These are phyloP conservation scores for Drosophila merina DNA, from an alignment of 2,888 invertebrate genomes.

Conservation along the genomic window DNA sequence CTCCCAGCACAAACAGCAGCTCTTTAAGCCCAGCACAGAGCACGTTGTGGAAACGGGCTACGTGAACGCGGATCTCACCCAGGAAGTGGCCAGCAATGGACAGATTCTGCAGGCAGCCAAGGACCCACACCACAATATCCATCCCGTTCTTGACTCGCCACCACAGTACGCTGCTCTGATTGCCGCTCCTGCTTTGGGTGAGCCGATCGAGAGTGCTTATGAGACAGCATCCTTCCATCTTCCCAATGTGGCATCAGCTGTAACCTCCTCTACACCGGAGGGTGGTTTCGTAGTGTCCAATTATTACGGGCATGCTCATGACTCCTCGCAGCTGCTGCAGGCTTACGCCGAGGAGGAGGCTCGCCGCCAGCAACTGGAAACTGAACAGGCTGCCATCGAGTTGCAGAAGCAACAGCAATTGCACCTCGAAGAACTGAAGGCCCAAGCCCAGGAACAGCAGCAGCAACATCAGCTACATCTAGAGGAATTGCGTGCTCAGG, in stretches of 20 bases:
- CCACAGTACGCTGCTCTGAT: slow-evolving; percentile 82
- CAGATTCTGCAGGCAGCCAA: slow-evolving; percentile 82
- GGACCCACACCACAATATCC: slow-evolving; percentile 78
- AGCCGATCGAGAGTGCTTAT: slow-evolving; percentile 55
- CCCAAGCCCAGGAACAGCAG: slow-evolving; percentile 57
- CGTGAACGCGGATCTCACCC: slow-evolving; percentile 80
- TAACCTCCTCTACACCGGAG: slow-evolving; percentile 63
- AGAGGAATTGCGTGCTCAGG: slow-evolving; percentile 59
- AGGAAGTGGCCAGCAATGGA: slow-evolving; percentile 83
- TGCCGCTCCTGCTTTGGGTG: slow-evolving; percentile 77
- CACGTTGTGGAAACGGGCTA: slow-evolving; percentile 81
- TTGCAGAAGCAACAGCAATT: slow-evolving; percentile 70
- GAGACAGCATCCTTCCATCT: slow-evolving; percentile 77
- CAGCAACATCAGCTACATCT: slow-evolving; percentile 68
- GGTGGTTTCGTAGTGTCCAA: slow-evolving; percentile 83
- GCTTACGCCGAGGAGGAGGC: slow-evolving; percentile 81
- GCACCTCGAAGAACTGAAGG: slow-evolving; percentile 55
- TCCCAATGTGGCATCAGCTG: slow-evolving; percentile 68
- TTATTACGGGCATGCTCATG: slow-evolving; percentile 80
- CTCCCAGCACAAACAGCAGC: slow-evolving; percentile 82
- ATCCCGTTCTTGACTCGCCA: slow-evolving; percentile 75
- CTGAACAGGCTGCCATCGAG: slow-evolving; percentile 75
- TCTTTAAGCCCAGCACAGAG: slow-evolving; percentile 85
- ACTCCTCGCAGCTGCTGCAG: slow-evolving; percentile 80
- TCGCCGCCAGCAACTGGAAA: slow-evolving; percentile 76